These are phyloP conservation scores for Megalurothrips usitatus DNA, from an alignment of 2,888 invertebrate genomes.

Conservation along the genomic window DNA sequence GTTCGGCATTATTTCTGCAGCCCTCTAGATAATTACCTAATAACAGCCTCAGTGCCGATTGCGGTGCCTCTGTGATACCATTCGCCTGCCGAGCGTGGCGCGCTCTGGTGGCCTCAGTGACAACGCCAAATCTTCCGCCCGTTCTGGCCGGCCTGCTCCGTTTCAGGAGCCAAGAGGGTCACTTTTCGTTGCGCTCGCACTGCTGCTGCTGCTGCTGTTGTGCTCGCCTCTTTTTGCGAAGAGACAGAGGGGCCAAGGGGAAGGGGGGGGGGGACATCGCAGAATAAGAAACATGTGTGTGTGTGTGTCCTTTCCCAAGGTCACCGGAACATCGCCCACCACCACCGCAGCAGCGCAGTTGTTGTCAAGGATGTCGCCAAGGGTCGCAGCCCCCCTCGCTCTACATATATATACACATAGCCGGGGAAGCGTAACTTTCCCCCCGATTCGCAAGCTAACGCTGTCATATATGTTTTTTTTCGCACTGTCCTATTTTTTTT, in stretches of 20 bases:
- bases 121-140: background rate
- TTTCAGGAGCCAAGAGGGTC: slow-evolving; percentile 15
- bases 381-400: background rate
- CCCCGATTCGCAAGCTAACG: background rate
- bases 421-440: background rate
- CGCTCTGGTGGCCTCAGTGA: background rate
- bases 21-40: no score
- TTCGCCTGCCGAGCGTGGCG: no score
- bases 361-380: slow-evolving; percentile 11
- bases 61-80: no score
- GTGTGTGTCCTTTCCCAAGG: background rate
- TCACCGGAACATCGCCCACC: background rate
- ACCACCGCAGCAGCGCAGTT: background rate
- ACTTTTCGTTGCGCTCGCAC: slow-evolving; percentile 7
- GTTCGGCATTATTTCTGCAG: no score
- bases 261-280: background rate
- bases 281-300: background rate
- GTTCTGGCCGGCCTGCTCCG: background rate
- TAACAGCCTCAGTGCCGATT: no score
- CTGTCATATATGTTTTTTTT: background rate
- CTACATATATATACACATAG: background rate
- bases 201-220: no score
- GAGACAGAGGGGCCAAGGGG: background rate
- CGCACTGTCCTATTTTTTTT: background rate
- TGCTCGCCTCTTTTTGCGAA: background rate